Base-by-base conservation (phyloP, 2,888 invertebrate species). In the Encarsia formosa region DNA sequence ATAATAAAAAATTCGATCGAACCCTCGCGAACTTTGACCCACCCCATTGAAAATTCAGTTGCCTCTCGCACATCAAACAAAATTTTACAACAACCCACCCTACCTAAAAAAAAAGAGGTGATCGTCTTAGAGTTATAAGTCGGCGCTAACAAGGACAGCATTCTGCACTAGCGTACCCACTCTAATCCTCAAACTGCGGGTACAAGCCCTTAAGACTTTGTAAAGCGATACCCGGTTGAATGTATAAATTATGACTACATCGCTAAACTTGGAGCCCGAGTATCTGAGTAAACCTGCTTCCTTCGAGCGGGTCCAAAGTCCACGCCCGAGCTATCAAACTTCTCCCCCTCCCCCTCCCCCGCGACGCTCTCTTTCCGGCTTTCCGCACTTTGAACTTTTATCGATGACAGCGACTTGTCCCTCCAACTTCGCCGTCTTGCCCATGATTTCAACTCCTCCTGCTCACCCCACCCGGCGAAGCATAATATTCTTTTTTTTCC, bases 231-330 rank as follows among this genome's bases (percentile, higher is more conserved):
- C 58, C 52, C 59, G 58, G 65, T 58, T 61, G 62, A 65, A 64
- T 66, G 65, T 64, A 68, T 70, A 66, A 69, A 70, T 71, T 69
- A 70, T 68, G 65, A 66, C 63, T 62, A 62, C 61, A 63, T 64
- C 60, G 61, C 58, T 61, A 62, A 66, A 51, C 50, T 43, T 31
- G 19, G 20, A 20, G 9, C 4, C 15, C 16, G 37, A 37, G 59
- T 3, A 18, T 15, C 15, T 8, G 15, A 34, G 34, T 16, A 6
- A n/a, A 4, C 59, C 56, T 47, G 16, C n/a, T 20, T 29, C 19
- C 18, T 18, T 15, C 24, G 26, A 19, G 29, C 3, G 13, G 9
- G 18, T 5, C 44, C 23, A 43, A 52, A 52, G 22, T n/a, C 19
- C 39, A 39, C 23, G 41, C 26, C 24, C 39, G 40, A 11, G 24